Evolutionary conservation across 2,888 invertebrate genomes (phyloP), one percentile per base, ranked within the genome.

Genomic region (Orthosia gracilis): DNA sequence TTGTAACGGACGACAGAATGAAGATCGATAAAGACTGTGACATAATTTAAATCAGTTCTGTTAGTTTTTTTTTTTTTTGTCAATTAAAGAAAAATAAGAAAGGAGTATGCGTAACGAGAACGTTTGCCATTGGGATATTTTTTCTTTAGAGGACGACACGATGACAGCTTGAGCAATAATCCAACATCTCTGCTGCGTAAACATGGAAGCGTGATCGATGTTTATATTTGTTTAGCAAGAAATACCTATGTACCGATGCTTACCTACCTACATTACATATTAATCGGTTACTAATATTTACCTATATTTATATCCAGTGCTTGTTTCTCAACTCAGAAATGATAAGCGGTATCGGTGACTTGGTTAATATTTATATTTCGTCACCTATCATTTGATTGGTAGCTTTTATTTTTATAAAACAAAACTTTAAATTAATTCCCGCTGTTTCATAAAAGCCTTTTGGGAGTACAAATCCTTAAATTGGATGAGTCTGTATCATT

Each of bases 21-120:
- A 17, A 68, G 45, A 57, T 64, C 13, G 76, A 76, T 78, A 83
- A 76, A 49, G 4, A 52, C 21, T 70, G 65, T 85, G 69, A 76
- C 62, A 73, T 76, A 62, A 85, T 69, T 61, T 2, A 57, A 69
- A 77, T 55, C 4, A 45, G 12, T 52, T 23, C 3, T 47, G 45
- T 59, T 54, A 18, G 52, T 59, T 45, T 4, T 31, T 63, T 21
- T 0, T 58, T 13, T 26, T n/a, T 23, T 21, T 62, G 15, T 2
- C 2, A 49, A 45, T 73, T 18, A 2, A n/a, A 11, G 13, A 18
- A 58, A 58, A 0, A 15, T 17, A n/a, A 11, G 0, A 55, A 69
- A 55, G 45, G 17, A 66, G 15, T 26, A 76, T 57, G 5, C 0
- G 1, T 40, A 40, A 40, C 40, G 40, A 40, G 40, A 40, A 40